Evolutionary conservation across 2,888 invertebrate species (phyloP).

Genomic region (Nomada fucata): DNA sequence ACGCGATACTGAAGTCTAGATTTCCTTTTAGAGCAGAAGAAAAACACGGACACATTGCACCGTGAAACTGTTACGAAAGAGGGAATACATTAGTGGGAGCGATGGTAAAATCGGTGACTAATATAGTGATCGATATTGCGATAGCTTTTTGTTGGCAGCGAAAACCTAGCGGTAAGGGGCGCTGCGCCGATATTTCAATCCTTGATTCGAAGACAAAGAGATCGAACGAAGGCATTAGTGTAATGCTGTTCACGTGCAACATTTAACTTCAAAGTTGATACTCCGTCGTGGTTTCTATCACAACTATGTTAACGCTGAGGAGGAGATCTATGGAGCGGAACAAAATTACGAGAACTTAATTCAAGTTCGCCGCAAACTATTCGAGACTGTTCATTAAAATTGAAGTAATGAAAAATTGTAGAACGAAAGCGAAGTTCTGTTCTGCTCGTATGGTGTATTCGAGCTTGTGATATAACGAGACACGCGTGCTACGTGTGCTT

Average conservation of each 20-base stretch:
- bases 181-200: slow-evolving; percentile 15
- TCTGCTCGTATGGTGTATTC: slow-evolving; percentile 15
- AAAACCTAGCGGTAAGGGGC: slow-evolving; percentile 44
- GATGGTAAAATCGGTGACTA: slow-evolving; percentile 53
- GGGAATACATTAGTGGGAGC: slow-evolving; percentile 40
- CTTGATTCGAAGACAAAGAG: slow-evolving; percentile 46
- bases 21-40: slow-evolving; percentile 1
- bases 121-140: slow-evolving; percentile 49
- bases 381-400: too few relatives aligned
- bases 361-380: too few relatives aligned
- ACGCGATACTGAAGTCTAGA: slow-evolving; percentile 24
- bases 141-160: slow-evolving; percentile 46
- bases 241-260: background rate
- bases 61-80: slow-evolving; percentile 38
- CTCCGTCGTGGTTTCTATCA: too few relatives aligned
- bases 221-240: background rate
- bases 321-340: too few relatives aligned
- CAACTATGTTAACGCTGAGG: too few relatives aligned
- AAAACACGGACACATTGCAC: slow-evolving; percentile 31
- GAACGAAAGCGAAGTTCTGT: background rate
- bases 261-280: background rate
- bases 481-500: slow-evolving; percentile 78
- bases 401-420: too few relatives aligned
- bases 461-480: slow-evolving; percentile 78
- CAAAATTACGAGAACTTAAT: too few relatives aligned